Evolutionary conservation across 1,140 invertebrate species (phyloP), one percentile per base, ranked within the genome.

Genomic region (Papilio helenus): DNA sequence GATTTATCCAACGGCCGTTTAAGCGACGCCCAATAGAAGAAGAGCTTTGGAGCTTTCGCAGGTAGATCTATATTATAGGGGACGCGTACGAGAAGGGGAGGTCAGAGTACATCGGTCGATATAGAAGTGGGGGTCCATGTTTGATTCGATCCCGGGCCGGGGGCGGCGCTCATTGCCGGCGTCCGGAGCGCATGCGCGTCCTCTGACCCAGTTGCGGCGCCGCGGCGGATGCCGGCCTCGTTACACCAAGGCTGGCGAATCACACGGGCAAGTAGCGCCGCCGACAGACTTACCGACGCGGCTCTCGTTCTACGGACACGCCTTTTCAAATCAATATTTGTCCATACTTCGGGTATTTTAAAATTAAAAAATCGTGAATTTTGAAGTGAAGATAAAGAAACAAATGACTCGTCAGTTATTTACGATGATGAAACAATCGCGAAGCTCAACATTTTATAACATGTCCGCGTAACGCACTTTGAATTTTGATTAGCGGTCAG

Each of bases 161-260:
- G 90, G 92, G 91, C 89, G 90, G 91, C 79, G 89, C 87, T 92
- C 89, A 93, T 94, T 94, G 91, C 87, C 81, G 77, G 87, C 84
- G 90, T 94, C 90, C 91, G 90, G 90, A 90, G 81, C 88, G 92
- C 91, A 89, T 91, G 92, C 91, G 91, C 89, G 87, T 88, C 87
- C 88, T 83, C 88, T 93, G 92, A 92, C 92, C 92, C 87, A 92
- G 76, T 90, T 92, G 90, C 82, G 78, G 79, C 86, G 86, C 85
- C 86, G 83, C 79, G 83, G 72, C 90, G 89, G 87, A 89, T 90
- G 84, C 84, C 88, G 89, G 85, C 87, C 88, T 88, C 87, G 87
- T 88, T 87, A 86, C 82, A 79, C 88, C 90, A 92, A 91, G 90
- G 89, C 91, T 91, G 90, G 89, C 91, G 88, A 92, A 93, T 91